Base-by-base conservation (phyloP, 2,797 vertebrate species). In the Sciurus vulgaris region DNA sequence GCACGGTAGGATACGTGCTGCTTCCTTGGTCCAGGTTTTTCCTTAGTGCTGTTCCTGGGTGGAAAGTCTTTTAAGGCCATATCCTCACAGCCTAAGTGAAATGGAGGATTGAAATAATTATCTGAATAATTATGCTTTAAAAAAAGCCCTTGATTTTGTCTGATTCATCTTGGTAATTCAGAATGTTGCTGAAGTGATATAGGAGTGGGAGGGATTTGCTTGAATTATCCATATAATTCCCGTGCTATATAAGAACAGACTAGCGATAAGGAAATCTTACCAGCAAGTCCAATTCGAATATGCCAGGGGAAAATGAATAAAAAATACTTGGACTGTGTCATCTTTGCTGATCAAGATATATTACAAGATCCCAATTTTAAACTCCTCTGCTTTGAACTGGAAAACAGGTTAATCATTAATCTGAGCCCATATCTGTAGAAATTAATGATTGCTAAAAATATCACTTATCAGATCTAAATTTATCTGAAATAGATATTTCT, bases 371-470 rank as follows among this genome's bases (percentile, higher is more conserved):
- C 89, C 65, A 70, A 17, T 89, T 96, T 38, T 94, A 95, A 97
- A 96, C 61, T 96, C 18, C 49, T 96, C 65, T 69, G 35, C 61
- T 81, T 95, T 97, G 91, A 95, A 93, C 18, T 97, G 73, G 77
- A 18, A 92, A 82, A 74, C 35, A 41, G 49, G 35, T 91, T 89
- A 85, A 76, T 93, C 56, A 47, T 91, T 86, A 92, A 85, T 84
- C 63, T 93, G 41, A 93, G 47, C 35, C 56, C 65, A 87, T 28
- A 70, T 76, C 76, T 87, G 7, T 96, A 79, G 94, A 95, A 84
- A 96, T 94, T 81, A 38, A 87, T 81, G 35, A 33, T 63, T 89
- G 38, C 79, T 85, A 94, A 92, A 95, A 94, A 91, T 95, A 26
- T 47, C 82, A 56, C 93, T 83, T 94, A 44, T 73, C 47, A 83